Base-by-base conservation (phyloP, 2,113 vertebrate species). In the Poeciliopsis turrubarensis region DNA sequence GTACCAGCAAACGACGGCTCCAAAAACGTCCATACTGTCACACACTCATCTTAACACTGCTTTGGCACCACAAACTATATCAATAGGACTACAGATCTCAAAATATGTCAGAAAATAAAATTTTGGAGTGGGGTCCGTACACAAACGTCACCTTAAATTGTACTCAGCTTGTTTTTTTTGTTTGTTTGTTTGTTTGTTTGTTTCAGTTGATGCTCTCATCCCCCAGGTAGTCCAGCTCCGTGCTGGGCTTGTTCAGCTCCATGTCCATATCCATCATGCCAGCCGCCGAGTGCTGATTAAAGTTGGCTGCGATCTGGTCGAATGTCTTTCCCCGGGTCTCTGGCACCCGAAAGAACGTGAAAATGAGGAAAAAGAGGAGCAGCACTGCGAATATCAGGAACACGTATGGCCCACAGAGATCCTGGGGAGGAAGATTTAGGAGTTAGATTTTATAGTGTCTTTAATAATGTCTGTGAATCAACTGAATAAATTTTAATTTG, bases 291-390 rank as follows among this genome's bases (percentile, higher is more conserved):
- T 83, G 88, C 67, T 79, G 85, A 19, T 86, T 91, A 83, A 98
- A 98, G 80, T 86, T 84, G 0, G 95, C 92, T 0, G 96, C 86
- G 8, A 98, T 98, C 93, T 98, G 95, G 83, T 98, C 96, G 5
- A 98, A 98, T 0, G 96, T 97, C 86, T 95, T 95, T 25, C 97
- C 96, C 60, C 94, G 90, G 0, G 97, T 98, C 87, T 98, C 97
- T 0, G 97, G 97, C 54, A 98, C 96, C 30, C 93, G 94, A 91
- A 97, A 95, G 91, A 96, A 98, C 19, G 97, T 98, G 94, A 96
- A 97, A 83, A 95, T 69, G 72, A 96, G 92, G 93, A 97, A 98
- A 72, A 94, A 93, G 15, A 97, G 79, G 22, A 98, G 95, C 27
- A 98, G 92, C 1, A 30, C 75, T 0, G 96, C 96, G 3, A 98